Conservation (phyloP, 2,113 vertebrate genomes). For the Monopterus albus region DNA sequence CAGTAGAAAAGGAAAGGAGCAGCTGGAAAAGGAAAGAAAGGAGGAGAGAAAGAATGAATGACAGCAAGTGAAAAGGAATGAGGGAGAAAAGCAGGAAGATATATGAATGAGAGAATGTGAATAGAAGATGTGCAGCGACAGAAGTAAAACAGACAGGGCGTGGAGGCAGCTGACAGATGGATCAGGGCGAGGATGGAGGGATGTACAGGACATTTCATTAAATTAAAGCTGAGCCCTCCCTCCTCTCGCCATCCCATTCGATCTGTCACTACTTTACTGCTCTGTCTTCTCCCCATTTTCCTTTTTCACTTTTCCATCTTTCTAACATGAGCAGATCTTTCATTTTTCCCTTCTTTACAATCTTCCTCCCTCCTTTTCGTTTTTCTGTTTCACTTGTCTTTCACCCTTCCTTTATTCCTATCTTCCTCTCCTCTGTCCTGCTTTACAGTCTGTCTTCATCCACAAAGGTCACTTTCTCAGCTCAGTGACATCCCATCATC, state of each 20-base stretch:
- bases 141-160: too few relatives aligned
- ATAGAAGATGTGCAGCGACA: too few relatives aligned
- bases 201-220: background rate
- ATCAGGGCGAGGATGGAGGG: background rate
- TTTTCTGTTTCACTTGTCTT: too few relatives aligned
- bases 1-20: background rate
- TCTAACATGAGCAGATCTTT: too few relatives aligned
- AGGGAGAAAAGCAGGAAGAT: too few relatives aligned
- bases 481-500: background rate
- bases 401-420: background rate
- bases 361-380: background rate
- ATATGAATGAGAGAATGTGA: too few relatives aligned
- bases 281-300: background rate
- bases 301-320: too few relatives aligned
- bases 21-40: background rate
- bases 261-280: background rate
- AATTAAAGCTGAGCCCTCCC: too few relatives aligned
- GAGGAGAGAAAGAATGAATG: too few relatives aligned
- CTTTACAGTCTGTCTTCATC: background rate
- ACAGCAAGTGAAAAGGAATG: too few relatives aligned
- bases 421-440: background rate
- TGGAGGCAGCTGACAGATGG: background rate
- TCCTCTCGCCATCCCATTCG: too few relatives aligned
- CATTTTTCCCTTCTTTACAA: too few relatives aligned
- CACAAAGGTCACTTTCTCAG: background rate